Evolutionary conservation across 92 coral and sea anemone genomes (phyloP), one percentile per base, ranked within the genome.

Genomic region (Palythoa grandis): DNA sequence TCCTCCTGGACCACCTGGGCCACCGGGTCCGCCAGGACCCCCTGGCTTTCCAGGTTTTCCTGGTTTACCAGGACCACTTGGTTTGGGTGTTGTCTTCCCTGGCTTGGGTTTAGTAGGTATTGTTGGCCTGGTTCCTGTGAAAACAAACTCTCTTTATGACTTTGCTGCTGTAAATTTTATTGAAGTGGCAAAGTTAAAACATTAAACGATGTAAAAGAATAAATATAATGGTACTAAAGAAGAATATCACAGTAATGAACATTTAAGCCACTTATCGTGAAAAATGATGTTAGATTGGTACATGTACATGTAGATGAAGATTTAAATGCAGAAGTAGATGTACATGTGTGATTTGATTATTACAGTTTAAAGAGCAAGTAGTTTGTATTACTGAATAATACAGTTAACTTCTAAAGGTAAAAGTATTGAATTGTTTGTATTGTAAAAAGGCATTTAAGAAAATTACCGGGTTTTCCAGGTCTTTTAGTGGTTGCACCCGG

Each of bases 11-110:
- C 85, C 85, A 1, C 88, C 83, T 10, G 95, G 93, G 0, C 77
- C 84, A 4, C 91, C 93, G 16, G 98, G 98, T 19, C 91, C 91
- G 50, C 94, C 93, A 14, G 91, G 92, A 1, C 88, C 88, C 17
- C 93, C 96, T 9, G 96, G 94, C 2, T 93, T 93, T 8, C 90
- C 78, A 1, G 95, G 93, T 13, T 90, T 88, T 8, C 89, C 91
- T 13, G 94, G 94, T 8, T 90, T 91, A 9, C 92, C 96, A 15
- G 96, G 94, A 29, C 35, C 35, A 29, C 35, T 29, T 29, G 35
- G 35, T 29, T 29, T 29, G 35, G 35, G 35, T 29, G 35, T 29
- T 29, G 35, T 29, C 5, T 93, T 93, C 9, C 90, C 50, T 43
- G 50, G 50, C 74, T 77, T 29, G 82, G 89, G 50, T 70, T 72